Conservation (phyloP, 2,113 vertebrate genomes). For the Pholis gunnellus region DNA sequence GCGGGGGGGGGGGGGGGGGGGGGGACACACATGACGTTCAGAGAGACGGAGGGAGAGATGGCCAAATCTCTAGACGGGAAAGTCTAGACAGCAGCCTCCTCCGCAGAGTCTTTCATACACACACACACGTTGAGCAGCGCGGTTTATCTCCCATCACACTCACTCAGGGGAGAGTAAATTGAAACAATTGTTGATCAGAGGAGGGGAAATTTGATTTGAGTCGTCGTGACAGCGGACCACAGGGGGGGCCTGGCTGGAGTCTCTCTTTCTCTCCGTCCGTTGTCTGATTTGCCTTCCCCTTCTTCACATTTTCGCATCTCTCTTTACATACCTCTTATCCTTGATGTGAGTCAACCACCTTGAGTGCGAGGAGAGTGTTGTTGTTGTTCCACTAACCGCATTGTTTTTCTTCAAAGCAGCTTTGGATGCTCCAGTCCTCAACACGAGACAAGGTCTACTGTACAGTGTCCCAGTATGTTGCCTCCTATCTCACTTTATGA, state of each 20-base stretch:
- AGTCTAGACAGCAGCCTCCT: conserved; percentile 14
- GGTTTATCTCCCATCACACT: conserved; percentile 35
- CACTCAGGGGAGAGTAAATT: conserved; percentile 38
- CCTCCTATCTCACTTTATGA: conserved; percentile 75
- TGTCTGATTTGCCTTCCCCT: conserved; percentile 41
- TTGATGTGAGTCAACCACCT: conserved; percentile 6
- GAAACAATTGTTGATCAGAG: conserved; percentile 58
- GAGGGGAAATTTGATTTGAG: conserved; percentile 54
- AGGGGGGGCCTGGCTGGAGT: conserved; percentile 42
- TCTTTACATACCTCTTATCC: conserved; percentile 15
- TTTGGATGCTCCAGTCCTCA: conserved; percentile 24
- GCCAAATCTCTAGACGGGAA: conserved; percentile 9
- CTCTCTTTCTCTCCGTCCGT: conserved; percentile 30
- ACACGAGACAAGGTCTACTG: conserved; percentile 34
- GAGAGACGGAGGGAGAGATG: conserved; percentile 14
- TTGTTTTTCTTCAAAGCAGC: conserved; percentile 29
- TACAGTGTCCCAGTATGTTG: conserved; percentile 40
- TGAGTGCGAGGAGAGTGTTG: conserved; percentile 6
- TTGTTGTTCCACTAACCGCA: conserved; percentile 43
- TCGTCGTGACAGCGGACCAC: conserved; percentile 36
- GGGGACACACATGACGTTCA: conserved; percentile 20
- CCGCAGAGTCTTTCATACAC: background rate
- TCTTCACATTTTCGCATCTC: conserved; percentile 43
- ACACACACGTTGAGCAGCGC: background rate
- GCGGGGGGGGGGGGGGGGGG: background rate